Evolutionary conservation across 2,888 invertebrate genomes (phyloP).

Genomic region (Theretra japonica): DNA sequence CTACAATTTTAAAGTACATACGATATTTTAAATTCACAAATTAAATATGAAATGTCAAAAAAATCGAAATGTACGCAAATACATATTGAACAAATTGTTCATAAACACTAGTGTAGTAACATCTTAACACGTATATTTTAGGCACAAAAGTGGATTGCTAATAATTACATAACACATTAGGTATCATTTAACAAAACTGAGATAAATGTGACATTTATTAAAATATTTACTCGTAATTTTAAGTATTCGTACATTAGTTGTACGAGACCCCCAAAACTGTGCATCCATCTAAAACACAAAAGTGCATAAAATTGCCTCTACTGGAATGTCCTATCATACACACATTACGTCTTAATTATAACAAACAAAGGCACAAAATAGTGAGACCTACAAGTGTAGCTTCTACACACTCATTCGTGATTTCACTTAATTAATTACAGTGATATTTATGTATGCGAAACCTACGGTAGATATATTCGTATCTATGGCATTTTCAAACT

Average conservation of each 20-base stretch:
- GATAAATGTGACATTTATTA: constrained; percentile 47
- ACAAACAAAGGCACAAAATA: constrained; percentile 81
- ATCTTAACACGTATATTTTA: constrained; percentile 66
- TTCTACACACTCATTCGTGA: constrained; percentile 70
- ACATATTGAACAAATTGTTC: constrained; percentile 35
- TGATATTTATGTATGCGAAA: constrained; percentile 62
- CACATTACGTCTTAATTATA: constrained; percentile 61
- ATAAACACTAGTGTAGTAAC: constrained; percentile 75
- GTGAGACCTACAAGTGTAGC: constrained; percentile 71
- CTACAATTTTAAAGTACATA: constrained; percentile 69
- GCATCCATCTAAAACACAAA: constrained; percentile 43
- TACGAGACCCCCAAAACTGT: constrained; percentile 27
- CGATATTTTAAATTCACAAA: constrained; percentile 71
- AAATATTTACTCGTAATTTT: constrained; percentile 8
- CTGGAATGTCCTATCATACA: constrained; percentile 73
- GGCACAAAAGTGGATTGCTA: constrained; percentile 78
- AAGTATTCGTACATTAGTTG: constrained; percentile 14
- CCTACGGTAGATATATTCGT: constrained; percentile 66
- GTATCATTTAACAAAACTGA: constrained; percentile 70
- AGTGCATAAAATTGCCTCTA: constrained; percentile 70
- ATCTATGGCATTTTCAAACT: constrained; percentile 85
- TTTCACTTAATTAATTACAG: constrained; percentile 61
- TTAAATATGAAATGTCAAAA: constrained; percentile 48
- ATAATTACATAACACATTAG: constrained; percentile 70
- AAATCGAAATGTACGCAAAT: constrained; percentile 34